These are phyloP conservation scores for Phaethon lepturus DNA, from an alignment of 2,113 vertebrate species.

Conservation along the genomic window DNA sequence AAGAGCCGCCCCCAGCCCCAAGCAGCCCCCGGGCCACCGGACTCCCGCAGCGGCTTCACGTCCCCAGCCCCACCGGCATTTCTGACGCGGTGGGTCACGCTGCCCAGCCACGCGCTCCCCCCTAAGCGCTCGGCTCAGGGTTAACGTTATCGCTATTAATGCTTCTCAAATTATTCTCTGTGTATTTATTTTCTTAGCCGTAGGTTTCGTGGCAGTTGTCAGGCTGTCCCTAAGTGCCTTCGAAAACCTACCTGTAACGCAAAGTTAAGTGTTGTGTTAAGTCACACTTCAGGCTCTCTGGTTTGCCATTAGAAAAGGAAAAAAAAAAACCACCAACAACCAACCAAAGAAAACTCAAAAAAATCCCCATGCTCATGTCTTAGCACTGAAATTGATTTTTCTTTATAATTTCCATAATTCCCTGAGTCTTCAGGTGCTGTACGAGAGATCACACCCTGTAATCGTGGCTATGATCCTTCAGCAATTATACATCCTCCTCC, in stretches of 20 bases:
- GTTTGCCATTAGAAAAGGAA: not conserved
- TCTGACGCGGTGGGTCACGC: not conserved
- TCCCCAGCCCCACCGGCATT: not conserved
- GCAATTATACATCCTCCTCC: slow-evolving; percentile 38
- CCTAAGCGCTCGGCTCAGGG: not conserved
- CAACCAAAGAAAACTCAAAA: rapidly evolving
- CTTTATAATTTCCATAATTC: not conserved
- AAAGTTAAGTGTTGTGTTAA: not conserved
- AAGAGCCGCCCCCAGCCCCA: not conserved
- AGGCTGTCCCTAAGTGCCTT: not conserved
- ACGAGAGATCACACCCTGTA: slow-evolving; percentile 28
- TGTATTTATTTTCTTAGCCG: not conserved
- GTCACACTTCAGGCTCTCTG: not conserved
- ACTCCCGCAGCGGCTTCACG: rapidly evolving
- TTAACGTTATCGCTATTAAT: not conserved
- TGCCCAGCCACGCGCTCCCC: rapidly evolving
- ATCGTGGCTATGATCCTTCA: slow-evolving; percentile 40
- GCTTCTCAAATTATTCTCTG: not conserved
- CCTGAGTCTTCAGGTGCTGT: not conserved
- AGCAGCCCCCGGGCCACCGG: not conserved
- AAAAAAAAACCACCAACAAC: no score
- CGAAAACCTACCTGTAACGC: not conserved
- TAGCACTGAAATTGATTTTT: slow-evolving; percentile 30
- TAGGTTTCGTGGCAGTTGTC: not conserved
- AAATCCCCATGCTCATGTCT: not conserved